These are phyloP conservation scores for Drosophila neonasuta DNA, from an alignment of 2,888 invertebrate genomes.

Conservation along the genomic window DNA sequence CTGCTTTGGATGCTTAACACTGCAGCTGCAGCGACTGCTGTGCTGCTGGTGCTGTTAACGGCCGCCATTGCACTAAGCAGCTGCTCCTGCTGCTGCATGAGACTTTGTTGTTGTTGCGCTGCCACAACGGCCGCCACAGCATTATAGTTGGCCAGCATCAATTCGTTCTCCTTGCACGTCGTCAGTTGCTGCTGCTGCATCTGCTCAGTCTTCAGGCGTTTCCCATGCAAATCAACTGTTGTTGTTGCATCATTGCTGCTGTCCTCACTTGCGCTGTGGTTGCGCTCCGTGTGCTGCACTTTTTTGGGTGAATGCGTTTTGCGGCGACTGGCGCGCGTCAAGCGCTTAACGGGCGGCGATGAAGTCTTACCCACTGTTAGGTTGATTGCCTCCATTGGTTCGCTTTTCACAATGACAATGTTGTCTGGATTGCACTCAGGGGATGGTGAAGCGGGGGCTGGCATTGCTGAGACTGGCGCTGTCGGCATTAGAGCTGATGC, in stretches of 20 bases:
- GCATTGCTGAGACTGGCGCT: neutral
- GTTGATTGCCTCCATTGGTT: slow-evolving; percentile 61
- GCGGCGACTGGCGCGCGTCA: slow-evolving; percentile 65
- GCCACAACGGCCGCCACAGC: slow-evolving; percentile 65
- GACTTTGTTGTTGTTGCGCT: slow-evolving; percentile 49
- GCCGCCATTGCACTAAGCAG: slow-evolving; percentile 51
- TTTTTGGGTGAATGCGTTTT: slow-evolving; percentile 69
- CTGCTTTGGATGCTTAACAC: slow-evolving; percentile 36
- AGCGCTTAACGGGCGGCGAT: slow-evolving; percentile 29
- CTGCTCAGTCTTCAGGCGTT: slow-evolving; percentile 44
- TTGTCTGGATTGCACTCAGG: no score
- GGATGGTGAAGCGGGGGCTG: neutral
- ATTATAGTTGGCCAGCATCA: slow-evolving; percentile 69
- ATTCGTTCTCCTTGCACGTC: slow-evolving; percentile 62
- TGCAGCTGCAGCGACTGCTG: slow-evolving; percentile 23
- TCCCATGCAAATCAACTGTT: slow-evolving; percentile 22
- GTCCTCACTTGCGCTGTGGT: slow-evolving; percentile 51
- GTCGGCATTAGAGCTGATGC: neutral
- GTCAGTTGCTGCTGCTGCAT: slow-evolving; percentile 16
- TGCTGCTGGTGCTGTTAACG: slow-evolving; percentile 27
- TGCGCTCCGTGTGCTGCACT: slow-evolving; percentile 49
- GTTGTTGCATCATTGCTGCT: slow-evolving; percentile 40
- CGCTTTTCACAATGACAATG: slow-evolving; percentile 21
- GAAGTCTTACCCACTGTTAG: slow-evolving; percentile 50
- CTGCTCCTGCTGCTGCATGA: slow-evolving; percentile 57